These are phyloP conservation scores for Salminus brasiliensis DNA, from an alignment of 2,113 vertebrate species.

Conservation along the genomic window DNA sequence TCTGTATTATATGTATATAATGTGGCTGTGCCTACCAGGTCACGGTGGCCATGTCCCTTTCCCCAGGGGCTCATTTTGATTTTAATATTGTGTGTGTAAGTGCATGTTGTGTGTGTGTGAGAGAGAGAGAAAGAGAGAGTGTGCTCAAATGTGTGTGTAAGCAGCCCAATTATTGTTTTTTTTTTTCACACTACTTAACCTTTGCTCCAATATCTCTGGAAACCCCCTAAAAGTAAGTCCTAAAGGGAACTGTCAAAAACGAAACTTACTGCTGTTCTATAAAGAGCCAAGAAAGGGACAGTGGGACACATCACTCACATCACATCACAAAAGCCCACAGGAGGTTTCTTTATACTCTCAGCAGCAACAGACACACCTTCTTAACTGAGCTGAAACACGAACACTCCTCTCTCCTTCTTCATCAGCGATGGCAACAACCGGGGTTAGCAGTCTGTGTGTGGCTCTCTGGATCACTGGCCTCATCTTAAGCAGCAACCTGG, in stretches of 20 bases:
- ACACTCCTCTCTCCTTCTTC: not conserved
- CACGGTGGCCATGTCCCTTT: too few species aligned
- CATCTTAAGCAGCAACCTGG: slow-evolving; percentile 7
- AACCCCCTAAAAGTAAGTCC: too few species aligned
- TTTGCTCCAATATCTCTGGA: not conserved
- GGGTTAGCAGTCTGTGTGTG: not conserved
- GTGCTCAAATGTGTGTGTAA: too few species aligned
- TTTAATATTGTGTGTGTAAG: too few species aligned
- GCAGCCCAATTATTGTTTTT: too few species aligned
- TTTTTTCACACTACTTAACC: not conserved
- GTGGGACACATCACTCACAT: too few species aligned
- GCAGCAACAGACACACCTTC: not conserved
- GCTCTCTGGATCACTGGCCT: slow-evolving; percentile 5
- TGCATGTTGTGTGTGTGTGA: too few species aligned
- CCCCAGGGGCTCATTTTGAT: too few species aligned
- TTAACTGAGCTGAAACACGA: not conserved
- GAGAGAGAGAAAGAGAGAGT: too few species aligned
- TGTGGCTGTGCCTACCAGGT: too few species aligned
- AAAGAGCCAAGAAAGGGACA: not conserved
- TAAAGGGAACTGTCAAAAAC: not conserved
- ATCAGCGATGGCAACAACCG: slow-evolving; percentile 12
- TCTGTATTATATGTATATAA: too few species aligned
- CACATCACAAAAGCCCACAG: not conserved
- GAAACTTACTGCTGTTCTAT: slow-evolving; percentile 39
- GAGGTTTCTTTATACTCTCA: not conserved